phyloP scores from a whole-genome alignment of 2,888 invertebrate genomes.

The Notodonta ziczac region DNA sequence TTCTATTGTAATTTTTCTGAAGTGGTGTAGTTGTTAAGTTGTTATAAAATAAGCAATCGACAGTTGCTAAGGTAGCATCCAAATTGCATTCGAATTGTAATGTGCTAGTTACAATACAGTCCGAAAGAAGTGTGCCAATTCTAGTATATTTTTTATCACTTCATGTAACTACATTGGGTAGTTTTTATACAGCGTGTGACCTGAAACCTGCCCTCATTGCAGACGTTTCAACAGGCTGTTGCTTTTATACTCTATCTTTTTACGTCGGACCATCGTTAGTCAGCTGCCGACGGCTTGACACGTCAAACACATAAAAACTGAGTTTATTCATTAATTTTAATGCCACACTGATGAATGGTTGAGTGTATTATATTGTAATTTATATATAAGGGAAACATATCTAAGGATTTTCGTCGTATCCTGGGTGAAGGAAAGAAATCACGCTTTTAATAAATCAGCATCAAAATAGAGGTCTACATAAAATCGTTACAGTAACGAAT shows the following conservation, averaged over 20 bases:
- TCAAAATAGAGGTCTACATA: too few relatives aligned
- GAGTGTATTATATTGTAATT: neutral
- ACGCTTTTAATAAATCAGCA: too few relatives aligned
- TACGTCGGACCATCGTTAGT: slow-evolving; percentile 32
- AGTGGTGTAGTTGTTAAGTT: too few relatives aligned
- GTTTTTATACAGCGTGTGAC: neutral
- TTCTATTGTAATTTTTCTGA: too few relatives aligned
- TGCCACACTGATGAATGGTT: slow-evolving; percentile 17
- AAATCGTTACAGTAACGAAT: too few relatives aligned
- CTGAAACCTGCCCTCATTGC: neutral
- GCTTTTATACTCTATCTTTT: slow-evolving; percentile 14
- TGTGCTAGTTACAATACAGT: neutral
- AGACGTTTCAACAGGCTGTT: neutral
- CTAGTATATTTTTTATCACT: neutral
- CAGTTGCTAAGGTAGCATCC: too few relatives aligned
- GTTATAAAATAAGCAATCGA: too few relatives aligned
- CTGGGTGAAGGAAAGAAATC: too few relatives aligned
- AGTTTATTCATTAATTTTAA: slow-evolving; percentile 41
- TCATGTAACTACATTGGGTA: neutral
- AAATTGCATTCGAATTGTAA: too few relatives aligned
- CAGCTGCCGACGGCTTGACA: slow-evolving; percentile 16
- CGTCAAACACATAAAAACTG: slow-evolving; percentile 20
- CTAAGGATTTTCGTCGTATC: too few relatives aligned
- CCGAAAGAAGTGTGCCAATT: too few relatives aligned
- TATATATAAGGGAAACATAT: neutral